Evolutionary conservation across 53 echinoderm and acorn worm genomes (phyloP).

Genomic region (Actinopyga echinites): DNA sequence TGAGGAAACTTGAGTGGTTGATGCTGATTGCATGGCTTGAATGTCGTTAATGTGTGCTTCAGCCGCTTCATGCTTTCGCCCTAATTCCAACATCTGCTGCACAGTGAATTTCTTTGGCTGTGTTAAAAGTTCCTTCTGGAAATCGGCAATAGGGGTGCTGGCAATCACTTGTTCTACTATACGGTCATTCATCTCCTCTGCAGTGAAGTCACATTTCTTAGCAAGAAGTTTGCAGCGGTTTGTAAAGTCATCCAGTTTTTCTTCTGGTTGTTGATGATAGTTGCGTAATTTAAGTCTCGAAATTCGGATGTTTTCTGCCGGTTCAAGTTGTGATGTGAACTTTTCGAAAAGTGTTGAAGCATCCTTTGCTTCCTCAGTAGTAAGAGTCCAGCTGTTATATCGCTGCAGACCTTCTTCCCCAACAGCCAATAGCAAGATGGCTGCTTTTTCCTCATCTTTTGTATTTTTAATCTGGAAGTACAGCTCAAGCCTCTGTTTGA

Average conservation of each 20-base stretch:
- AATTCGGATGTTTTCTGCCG: slow-evolving; percentile 7
- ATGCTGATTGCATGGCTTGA: not conserved
- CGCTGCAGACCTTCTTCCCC: slow-evolving; percentile 15
- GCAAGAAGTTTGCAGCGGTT: slow-evolving; percentile 48
- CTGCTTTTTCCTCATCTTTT: not conserved
- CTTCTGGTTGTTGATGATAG: not conserved
- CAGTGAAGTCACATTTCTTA: slow-evolving; percentile 10
- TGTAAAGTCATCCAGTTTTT: slow-evolving; percentile 47
- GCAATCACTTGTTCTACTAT: slow-evolving; percentile 41
- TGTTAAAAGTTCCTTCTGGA: slow-evolving; percentile 31
- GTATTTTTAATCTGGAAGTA: not conserved
- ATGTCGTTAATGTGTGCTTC: slow-evolving; percentile 38
- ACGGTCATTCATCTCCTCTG: slow-evolving; percentile 26
- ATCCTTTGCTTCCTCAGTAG: not conserved
- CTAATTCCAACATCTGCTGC: slow-evolving; percentile 25
- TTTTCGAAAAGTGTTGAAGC: not conserved
- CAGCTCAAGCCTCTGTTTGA: not conserved
- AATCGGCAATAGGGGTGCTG: slow-evolving; percentile 44
- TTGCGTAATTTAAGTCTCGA: slow-evolving; percentile 8
- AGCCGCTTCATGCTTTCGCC: slow-evolving; percentile 43
- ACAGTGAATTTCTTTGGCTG: not conserved
- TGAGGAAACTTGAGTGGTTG: not conserved
- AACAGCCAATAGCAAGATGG: not conserved
- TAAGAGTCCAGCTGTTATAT: not conserved
- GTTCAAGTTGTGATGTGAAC: not conserved